Conservation (phyloP, 2,888 invertebrate species). For the Elaeidobius kamerunicus region DNA sequence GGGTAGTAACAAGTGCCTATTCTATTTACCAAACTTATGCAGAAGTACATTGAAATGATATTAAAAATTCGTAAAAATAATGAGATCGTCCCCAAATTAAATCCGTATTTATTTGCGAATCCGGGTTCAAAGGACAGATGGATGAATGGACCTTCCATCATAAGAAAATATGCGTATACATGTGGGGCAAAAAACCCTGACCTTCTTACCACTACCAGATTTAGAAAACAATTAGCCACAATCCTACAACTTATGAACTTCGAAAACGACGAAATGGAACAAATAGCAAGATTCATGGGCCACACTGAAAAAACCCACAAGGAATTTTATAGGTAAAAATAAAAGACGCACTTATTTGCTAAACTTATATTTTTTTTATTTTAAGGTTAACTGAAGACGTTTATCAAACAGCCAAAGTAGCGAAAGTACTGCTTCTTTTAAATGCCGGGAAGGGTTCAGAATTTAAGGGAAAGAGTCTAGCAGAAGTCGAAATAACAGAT, state of each 20-base stretch:
- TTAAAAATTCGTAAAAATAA: constrained; percentile 25
- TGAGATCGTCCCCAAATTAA: constrained; percentile 29
- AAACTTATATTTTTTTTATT: not conserved
- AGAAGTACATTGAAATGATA: constrained; percentile 12
- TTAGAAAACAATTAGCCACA: constrained; percentile 30
- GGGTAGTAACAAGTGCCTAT: constrained; percentile 16
- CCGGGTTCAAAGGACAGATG: constrained; percentile 29
- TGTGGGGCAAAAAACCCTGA: constrained; percentile 32
- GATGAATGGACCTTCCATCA: constrained; percentile 27
- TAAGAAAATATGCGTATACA: constrained; percentile 26
- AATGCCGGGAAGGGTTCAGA: constrained; percentile 1
- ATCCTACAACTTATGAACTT: constrained; percentile 28
- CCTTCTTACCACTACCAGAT: constrained; percentile 25
- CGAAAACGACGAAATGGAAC: constrained; percentile 29
- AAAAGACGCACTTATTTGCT: constrained; percentile 10
- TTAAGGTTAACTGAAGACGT: constrained; percentile 1
- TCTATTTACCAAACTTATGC: constrained; percentile 11
- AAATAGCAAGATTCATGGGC: constrained; percentile 30
- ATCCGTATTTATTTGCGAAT: constrained; percentile 33
- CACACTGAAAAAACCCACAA: too few relatives aligned
- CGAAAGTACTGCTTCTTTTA: not conserved
- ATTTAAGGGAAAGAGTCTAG: constrained; percentile 6
- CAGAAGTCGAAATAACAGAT: not conserved
- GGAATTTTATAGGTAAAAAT: constrained; percentile 18
- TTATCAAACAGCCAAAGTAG: constrained; percentile 4